Evolutionary conservation across 1,140 invertebrate species (phyloP).

Genomic region (Calephelis virginiensis): DNA sequence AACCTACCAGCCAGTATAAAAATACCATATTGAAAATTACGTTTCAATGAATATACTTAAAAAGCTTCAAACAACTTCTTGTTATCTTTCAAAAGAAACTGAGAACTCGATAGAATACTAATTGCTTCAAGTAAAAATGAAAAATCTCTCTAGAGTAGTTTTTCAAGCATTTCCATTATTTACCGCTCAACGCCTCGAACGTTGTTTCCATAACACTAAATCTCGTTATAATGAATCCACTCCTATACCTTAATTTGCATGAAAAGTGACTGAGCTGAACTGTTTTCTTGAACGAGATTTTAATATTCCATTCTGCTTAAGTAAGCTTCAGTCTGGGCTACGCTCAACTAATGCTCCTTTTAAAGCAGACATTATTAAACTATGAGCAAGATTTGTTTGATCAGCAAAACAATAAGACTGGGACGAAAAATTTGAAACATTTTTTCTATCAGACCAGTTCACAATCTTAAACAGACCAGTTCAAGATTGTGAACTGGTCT

Average conservation of each 20-base stretch:
- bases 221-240: constrained; percentile 57
- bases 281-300: constrained; percentile 58
- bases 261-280: constrained; percentile 50
- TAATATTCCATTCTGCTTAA: constrained; percentile 58
- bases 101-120: constrained; percentile 4
- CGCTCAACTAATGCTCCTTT: constrained; percentile 43
- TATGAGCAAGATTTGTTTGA: constrained; percentile 6
- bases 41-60: too few relatives aligned
- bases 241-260: constrained; percentile 58
- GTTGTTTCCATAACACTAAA: constrained; percentile 46
- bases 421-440: neutral
- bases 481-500: too few relatives aligned
- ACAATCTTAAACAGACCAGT: too few relatives aligned
- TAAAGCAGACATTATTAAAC: constrained; percentile 36
- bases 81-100: neutral
- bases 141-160: constrained; percentile 12
- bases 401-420: neutral
- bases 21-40: too few relatives aligned
- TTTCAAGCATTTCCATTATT: constrained; percentile 26
- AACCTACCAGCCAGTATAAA: too few relatives aligned
- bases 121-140: constrained; percentile 3
- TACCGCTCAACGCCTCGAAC: constrained; percentile 35
- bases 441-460: too few relatives aligned
- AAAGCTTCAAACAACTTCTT: too few relatives aligned
- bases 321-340: constrained; percentile 31